A percentile compares a stretch with the other conserved stretches of the same genome.
Evolutionary conservation across 2,797 vertebrate species (phyloP).

Genomic region (Amazona finschi): DNA sequence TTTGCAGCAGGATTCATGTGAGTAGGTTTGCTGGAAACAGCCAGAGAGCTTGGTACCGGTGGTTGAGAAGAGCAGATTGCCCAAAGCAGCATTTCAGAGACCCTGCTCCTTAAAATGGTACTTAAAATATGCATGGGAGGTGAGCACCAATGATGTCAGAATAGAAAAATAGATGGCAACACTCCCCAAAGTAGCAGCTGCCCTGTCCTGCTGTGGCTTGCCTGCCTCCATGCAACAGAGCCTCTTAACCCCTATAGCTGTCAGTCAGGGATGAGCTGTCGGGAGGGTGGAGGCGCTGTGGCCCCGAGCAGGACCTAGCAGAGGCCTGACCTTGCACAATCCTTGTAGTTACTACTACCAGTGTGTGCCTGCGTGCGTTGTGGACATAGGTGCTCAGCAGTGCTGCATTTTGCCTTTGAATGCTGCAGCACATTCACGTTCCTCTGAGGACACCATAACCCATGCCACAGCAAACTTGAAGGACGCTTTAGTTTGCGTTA

Average conservation of each 20-base stretch:
- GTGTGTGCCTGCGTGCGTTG: accelerated
- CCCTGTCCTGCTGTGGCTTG: background rate
- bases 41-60: background rate
- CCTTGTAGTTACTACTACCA: background rate
- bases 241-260: background rate
- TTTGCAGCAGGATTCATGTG: background rate
- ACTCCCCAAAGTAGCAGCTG: background rate
- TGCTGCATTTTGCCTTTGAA: background rate
- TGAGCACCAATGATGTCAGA: background rate
- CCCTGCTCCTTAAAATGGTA: background rate
- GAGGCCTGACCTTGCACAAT: background rate
- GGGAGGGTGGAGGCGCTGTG: background rate
- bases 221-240: background rate
- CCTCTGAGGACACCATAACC: background rate
- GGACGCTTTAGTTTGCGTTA: background rate
- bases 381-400: background rate
- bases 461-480: background rate
- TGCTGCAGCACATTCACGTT: background rate
- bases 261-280: background rate
- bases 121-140: background rate
- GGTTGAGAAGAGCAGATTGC: background rate
- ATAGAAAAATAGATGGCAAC: background rate
- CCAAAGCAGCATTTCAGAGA: background rate
- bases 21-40: background rate
- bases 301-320: background rate